phyloP scores from a whole-genome alignment of 2,113 vertebrate species.

The Periophthalmus modestus region DNA sequence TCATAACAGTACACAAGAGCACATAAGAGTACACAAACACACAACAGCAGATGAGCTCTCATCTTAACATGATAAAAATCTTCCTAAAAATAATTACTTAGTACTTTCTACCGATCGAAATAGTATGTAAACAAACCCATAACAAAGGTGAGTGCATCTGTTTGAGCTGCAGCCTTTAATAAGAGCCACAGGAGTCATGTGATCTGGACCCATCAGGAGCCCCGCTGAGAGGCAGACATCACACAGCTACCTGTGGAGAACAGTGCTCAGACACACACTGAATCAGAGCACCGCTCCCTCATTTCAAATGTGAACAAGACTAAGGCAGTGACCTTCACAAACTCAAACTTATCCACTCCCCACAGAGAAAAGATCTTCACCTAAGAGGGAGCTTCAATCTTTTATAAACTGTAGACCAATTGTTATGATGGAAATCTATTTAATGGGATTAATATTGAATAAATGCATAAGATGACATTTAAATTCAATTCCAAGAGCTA shows the following conservation, averaged over 20 bases:
- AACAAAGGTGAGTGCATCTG: conserved; percentile 23
- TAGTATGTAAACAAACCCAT: conserved; percentile 16
- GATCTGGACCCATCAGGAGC: conserved; percentile 39
- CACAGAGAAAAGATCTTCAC: neutral
- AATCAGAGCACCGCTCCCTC: conserved; percentile 26
- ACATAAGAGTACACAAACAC: no score
- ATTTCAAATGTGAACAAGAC: conserved; percentile 44
- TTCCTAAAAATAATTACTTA: neutral
- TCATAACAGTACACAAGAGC: no score
- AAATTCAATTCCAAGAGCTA: neutral
- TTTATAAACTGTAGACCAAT: conserved; percentile 1
- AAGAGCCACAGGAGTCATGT: conserved; percentile 46
- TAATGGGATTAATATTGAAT: neutral
- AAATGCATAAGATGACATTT: neutral
- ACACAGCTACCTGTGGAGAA: conserved; percentile 52
- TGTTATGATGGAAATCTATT: neutral
- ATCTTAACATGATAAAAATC: neutral
- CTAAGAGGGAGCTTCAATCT: neutral
- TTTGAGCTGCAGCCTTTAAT: conserved; percentile 61
- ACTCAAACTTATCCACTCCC: neutral
- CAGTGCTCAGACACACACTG: conserved; percentile 7
- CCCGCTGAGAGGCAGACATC: conserved; percentile 48
- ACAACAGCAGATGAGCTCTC: no score
- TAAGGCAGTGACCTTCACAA: conserved; percentile 35
- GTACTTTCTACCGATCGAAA: neutral